Percentiles rank a stretch among this genome's conserved stretches.
phyloP scores from a whole-genome alignment of 1,140 invertebrate species.

The Rhyacophila brunnea region DNA sequence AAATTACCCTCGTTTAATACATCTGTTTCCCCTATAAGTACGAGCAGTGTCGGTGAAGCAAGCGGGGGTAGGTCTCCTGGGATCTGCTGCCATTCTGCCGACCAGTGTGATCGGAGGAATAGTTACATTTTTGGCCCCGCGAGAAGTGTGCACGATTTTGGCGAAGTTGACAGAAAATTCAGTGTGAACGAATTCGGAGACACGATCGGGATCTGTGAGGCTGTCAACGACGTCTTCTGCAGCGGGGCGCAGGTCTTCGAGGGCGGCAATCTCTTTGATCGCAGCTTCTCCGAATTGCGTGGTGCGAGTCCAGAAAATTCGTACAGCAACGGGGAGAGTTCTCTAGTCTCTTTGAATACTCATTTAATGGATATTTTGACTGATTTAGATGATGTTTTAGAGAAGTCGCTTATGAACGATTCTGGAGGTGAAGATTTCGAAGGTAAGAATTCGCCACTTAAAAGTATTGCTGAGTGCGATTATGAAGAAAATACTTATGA shows the following conservation, averaged over 20 bases:
- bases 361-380: constrained; percentile 55
- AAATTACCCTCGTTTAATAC: too few relatives aligned
- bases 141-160: neutral
- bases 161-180: neutral
- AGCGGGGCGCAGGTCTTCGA: too few relatives aligned
- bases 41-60: neutral
- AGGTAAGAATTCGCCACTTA: constrained; percentile 8
- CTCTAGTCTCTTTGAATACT: constrained; percentile 28
- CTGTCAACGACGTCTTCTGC: neutral
- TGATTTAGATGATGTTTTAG: constrained; percentile 53
- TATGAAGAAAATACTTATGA: too few relatives aligned
- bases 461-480: too few relatives aligned
- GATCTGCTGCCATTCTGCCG: too few relatives aligned
- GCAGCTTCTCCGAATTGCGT: neutral
- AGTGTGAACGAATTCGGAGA: constrained; percentile 19
- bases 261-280: too few relatives aligned
- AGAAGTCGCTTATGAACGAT: constrained; percentile 49
- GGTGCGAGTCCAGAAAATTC: neutral
- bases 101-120: neutral
- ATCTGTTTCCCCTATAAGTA: neutral
- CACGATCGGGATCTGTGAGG: constrained; percentile 13
- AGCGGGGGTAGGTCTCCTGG: neutral
- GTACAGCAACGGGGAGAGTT: neutral
- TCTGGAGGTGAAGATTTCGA: constrained; percentile 44
- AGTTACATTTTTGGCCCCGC: neutral